phyloP scores from a whole-genome alignment of 2,888 invertebrate genomes.

The Acrobeloides nanus region DNA sequence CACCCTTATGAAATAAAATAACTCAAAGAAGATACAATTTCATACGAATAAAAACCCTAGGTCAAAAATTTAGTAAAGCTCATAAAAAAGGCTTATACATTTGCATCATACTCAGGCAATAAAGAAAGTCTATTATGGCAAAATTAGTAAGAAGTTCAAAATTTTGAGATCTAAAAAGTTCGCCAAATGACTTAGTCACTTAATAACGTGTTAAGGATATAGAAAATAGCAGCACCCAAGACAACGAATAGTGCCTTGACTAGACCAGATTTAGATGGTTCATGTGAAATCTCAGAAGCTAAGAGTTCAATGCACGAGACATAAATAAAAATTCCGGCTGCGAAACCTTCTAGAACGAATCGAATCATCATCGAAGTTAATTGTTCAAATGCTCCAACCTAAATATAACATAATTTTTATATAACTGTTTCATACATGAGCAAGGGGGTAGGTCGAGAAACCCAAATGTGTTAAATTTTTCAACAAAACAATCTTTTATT shows the following conservation, averaged over 20 bases:
- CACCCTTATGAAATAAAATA: no score
- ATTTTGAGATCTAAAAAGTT: no score
- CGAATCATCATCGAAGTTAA: conserved; percentile 27
- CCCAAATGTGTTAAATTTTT: no score
- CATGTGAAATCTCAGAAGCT: conserved; percentile 30
- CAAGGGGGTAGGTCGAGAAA: not conserved
- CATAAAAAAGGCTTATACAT: no score
- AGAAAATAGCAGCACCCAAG: conserved; percentile 6
- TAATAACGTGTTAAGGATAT: conserved; percentile 6
- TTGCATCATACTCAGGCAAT: no score
- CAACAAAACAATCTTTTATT: no score
- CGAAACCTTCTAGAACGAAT: conserved; percentile 45
- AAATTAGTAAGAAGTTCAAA: conserved; percentile 19
- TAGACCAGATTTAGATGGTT: conserved; percentile 11
- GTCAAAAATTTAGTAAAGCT: no score
- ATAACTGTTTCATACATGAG: not conserved
- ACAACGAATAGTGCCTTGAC: conserved; percentile 25
- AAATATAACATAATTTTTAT: conserved; percentile 4
- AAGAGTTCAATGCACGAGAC: conserved; percentile 49
- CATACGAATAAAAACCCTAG: no score
- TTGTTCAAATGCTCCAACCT: conserved; percentile 34
- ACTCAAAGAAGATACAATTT: no score
- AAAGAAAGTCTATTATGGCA: no score
- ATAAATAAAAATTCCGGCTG: conserved; percentile 50
- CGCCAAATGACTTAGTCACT: no score